These are phyloP conservation scores for Poecile montanus DNA, from an alignment of 2,797 vertebrate species.

Conservation along the genomic window DNA sequence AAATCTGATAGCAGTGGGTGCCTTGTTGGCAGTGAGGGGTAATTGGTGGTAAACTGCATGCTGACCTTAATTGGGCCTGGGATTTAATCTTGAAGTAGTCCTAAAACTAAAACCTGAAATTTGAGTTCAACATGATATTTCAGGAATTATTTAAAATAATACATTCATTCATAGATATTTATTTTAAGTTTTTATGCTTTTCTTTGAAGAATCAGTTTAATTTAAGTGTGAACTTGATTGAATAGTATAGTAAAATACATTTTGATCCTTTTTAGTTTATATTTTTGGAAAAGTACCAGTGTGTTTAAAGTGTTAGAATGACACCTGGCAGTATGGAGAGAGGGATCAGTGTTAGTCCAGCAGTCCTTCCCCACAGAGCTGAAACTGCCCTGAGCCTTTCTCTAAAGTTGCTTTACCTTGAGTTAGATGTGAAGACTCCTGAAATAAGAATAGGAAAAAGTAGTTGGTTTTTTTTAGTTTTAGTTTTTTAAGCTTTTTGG, in stretches of 20 bases:
- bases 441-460: background rate
- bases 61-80: conserved; percentile 39
- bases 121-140: background rate
- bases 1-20: background rate
- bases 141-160: background rate
- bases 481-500: background rate
- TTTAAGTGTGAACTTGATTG: background rate
- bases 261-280: conserved; percentile 55
- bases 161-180: background rate
- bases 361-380: background rate
- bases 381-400: background rate
- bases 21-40: background rate
- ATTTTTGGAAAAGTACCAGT: background rate
- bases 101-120: background rate
- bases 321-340: background rate
- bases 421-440: background rate
- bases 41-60: conserved; percentile 63
- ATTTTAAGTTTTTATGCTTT: conserved; percentile 35
- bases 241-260: conserved; percentile 48
- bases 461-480: background rate
- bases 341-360: background rate
- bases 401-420: background rate
- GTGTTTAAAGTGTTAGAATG: background rate
- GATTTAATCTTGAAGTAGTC: conserved; percentile 19
- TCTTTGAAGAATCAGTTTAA: conserved; percentile 27